Conservation (phyloP, 2,113 vertebrate species). For the Heterocephalus glaber region DNA sequence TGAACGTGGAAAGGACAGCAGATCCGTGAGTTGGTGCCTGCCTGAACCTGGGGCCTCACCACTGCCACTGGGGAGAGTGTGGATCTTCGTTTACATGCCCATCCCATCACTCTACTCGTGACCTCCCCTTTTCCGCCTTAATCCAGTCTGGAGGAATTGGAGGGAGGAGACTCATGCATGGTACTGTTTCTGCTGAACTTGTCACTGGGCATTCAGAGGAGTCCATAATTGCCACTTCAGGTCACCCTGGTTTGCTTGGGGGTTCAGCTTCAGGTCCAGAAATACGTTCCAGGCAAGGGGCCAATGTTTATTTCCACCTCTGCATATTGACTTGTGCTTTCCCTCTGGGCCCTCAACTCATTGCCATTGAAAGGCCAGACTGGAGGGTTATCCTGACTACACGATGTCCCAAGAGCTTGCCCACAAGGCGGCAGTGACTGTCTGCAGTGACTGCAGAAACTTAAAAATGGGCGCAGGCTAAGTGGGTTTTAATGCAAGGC, state of each 20-base stretch:
- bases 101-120: background rate
- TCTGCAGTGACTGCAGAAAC: background rate
- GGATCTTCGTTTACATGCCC: background rate
- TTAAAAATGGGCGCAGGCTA: background rate
- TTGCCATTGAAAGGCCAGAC: background rate
- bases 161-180: background rate
- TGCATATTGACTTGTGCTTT: background rate
- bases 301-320: background rate
- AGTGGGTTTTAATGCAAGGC: background rate
- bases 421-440: fast-evolving
- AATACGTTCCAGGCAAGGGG: background rate
- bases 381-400: fast-evolving
- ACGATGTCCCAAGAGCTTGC: background rate
- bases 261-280: background rate
- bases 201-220: background rate
- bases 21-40: background rate
- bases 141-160: background rate
- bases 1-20: background rate
- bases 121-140: background rate
- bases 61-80: fast-evolving
- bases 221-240: background rate
- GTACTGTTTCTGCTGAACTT: fast-evolving
- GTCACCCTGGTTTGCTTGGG: background rate
- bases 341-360: fast-evolving
- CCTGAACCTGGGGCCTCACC: background rate